Evolutionary conservation across 1,140 invertebrate genomes (phyloP), one percentile per base, ranked within the genome.

Genomic region (Lepidotrigona ventralis): DNA sequence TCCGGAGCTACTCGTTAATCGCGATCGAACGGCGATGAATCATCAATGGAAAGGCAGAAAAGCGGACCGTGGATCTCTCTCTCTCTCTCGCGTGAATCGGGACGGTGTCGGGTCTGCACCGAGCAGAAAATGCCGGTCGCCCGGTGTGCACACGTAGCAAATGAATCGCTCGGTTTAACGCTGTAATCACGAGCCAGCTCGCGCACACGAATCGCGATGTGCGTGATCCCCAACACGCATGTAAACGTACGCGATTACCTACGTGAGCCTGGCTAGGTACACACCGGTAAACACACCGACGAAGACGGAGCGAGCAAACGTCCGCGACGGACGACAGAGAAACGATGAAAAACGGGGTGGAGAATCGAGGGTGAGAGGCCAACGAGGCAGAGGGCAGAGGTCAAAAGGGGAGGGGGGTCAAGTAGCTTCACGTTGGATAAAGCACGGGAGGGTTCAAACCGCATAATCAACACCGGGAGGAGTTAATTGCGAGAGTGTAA

Each of bases 111-210:
- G 54, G 70, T 23, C 1, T 33, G 63, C 53, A 72, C 64, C 53
- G 85, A 74, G 69, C 58, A 60, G 54, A 80, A 73, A 78, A 63
- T 33, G 39, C 73, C 66, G n/a, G 68, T 39, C 53, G 60, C 53
- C 54, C 63, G 70, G 66, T 88, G 84, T 64, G 69, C 88, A 86
- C 88, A 86, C 87, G 84, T 88, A 88, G 84, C 86, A 76, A 88
- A 89, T 86, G 88, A 90, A 89, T 90, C 85, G 86, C 86, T 89
- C 90, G 88, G 83, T 87, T 90, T 88, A 92, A 87, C 85, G 87
- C 84, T 79, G 85, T 91, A 91, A 92, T 92, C 89, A 91, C 89
- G 86, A 91, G 88, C 81, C 81, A 83, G 74, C 79, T 77, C 87
- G 78, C 87, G 78, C 74, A 81, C 88, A 84, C 85, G 90, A 92